These are phyloP conservation scores for Nycticryphes semicollaris DNA, from an alignment of 2,113 vertebrate genomes.

Conservation along the genomic window DNA sequence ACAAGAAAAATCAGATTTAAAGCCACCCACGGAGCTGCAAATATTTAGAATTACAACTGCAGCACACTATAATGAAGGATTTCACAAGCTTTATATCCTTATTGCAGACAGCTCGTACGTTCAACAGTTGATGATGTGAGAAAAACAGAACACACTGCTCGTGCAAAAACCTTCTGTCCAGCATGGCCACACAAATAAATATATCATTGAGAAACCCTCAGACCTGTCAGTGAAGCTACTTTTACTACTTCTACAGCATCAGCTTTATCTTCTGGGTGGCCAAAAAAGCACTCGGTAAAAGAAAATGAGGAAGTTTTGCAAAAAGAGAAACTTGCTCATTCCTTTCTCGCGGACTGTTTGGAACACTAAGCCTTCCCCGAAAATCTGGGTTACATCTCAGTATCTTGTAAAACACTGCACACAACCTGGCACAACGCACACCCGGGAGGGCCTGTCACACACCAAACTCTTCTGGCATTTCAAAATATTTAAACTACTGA, in stretches of 20 bases:
- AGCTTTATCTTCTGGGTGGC: slow-evolving; percentile 17
- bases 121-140: slow-evolving; percentile 18
- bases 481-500: slow-evolving; percentile 30
- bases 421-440: neutral
- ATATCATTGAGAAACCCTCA: neutral
- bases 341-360: neutral
- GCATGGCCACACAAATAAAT: slow-evolving; percentile 20
- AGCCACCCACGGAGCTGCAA: slow-evolving; percentile 30
- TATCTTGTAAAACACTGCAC: neutral
- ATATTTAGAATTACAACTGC: slow-evolving; percentile 10
- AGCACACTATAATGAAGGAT: neutral
- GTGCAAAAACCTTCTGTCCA: neutral
- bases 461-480: neutral
- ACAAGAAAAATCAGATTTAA: neutral
- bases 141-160: slow-evolving; percentile 11
- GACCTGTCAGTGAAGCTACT: neutral
- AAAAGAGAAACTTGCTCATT: neutral
- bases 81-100: slow-evolving; percentile 22
- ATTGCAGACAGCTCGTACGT: neutral
- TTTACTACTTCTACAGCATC: neutral
- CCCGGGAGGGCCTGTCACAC: neutral
- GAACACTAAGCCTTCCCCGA: neutral
- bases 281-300: neutral
- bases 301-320: neutral
- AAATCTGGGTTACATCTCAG: neutral